phyloP scores from a whole-genome alignment of 2,888 invertebrate species.

The Cephus pulcher region DNA sequence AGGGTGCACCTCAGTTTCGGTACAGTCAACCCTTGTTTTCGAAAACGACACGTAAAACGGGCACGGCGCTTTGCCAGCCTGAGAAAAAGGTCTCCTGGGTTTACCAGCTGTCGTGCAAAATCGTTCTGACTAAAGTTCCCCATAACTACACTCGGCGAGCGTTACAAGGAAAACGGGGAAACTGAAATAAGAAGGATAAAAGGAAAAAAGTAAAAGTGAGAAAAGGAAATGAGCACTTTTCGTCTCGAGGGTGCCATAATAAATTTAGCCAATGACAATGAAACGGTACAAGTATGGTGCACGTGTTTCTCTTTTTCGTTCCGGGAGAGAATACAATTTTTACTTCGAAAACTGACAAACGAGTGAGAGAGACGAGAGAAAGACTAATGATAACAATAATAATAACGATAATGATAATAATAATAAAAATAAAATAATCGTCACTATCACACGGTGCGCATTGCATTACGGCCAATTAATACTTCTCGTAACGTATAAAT shows the following conservation, averaged over 20 bases:
- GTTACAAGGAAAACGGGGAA: not conserved
- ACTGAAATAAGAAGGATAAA: not conserved
- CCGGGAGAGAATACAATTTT: not conserved
- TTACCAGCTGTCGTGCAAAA: not conserved
- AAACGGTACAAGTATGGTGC: not conserved
- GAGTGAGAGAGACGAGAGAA: not conserved
- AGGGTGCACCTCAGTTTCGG: not conserved
- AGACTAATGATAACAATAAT: not conserved
- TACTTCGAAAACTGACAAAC: not conserved
- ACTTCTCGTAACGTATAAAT: slow-evolving; percentile 27
- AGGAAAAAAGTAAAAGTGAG: not conserved
- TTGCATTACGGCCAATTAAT: slow-evolving; percentile 26
- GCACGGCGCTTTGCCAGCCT: not conserved
- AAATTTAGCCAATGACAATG: not conserved
- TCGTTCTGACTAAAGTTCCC: not conserved
- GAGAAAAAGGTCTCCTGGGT: not conserved
- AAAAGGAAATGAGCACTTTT: not conserved
- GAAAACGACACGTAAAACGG: not conserved
- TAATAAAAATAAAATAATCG: not conserved
- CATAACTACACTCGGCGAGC: not conserved
- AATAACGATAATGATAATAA: not conserved
- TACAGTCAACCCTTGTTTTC: not conserved
- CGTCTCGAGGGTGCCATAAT: not conserved
- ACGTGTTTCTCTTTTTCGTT: not conserved
- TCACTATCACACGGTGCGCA: slow-evolving; percentile 12